Base-by-base conservation (phyloP, 2,888 invertebrate species). In the Dascillus cervinus region DNA sequence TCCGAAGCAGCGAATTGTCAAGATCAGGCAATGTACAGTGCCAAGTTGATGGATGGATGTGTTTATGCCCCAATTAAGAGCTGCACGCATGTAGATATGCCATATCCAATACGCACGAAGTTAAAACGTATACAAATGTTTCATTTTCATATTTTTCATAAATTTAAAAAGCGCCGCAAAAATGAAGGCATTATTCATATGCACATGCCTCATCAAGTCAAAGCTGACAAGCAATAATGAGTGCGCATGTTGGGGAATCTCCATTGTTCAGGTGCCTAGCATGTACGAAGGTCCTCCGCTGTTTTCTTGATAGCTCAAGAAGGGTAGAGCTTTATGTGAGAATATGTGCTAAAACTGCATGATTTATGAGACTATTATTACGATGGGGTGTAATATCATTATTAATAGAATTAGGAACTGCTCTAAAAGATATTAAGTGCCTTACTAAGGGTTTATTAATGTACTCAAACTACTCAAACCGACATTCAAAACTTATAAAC, bases 41-140 rank as follows among this genome's bases (percentile, higher is more conserved):
- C 48, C 53, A 55, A 52, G 49, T 52, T 58, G 59, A 60, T 58
- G 59, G 56, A 60, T 60, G 55, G 50, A 53, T 53, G 49, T 55
- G 58, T 58, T 56, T 55, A 51, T 50, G 50, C 50, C 49, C 53
- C 52, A 56, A 56, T 58, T 58, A 60, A 53, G 40, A 37, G 32
- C 14, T 26, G 39, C 53, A 52, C 53, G 53, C 52, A 50, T 43
- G 32, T 35, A 37, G 41, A 50, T 51, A 51, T 44, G 50, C 49
- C 49, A 44, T 35, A 43, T 34, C 41, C 46, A 49, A 47, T 50
- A 47, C 43, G 44, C 35, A 17, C 17, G 17, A 17, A 4, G 4
- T 17, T 17, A 17, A 17, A 6, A 8, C 5, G 17, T 8, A 17
- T 8, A 17, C 17, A n/a, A n/a, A n/a, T n/a, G n/a, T n/a, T n/a